These are phyloP conservation scores for Turnix velox DNA, from an alignment of 2,113 vertebrate species.

Conservation along the genomic window DNA sequence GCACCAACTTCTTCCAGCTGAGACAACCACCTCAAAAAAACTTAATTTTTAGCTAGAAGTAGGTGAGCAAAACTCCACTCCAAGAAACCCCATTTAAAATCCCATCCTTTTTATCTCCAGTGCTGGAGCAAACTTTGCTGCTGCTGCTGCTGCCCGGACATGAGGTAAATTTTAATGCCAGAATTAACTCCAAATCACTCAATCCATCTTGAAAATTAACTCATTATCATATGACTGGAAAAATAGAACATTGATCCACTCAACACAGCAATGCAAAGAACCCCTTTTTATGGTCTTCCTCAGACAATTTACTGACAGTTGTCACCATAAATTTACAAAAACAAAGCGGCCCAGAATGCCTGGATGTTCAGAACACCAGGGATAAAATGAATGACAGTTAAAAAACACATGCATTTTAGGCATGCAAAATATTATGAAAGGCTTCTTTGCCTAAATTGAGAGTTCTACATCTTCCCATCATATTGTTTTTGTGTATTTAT, in stretches of 20 bases:
- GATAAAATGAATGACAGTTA: background rate
- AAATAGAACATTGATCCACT: constrained; percentile 63
- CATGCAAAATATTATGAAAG: background rate
- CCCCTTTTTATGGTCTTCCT: constrained; percentile 50
- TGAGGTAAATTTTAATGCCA: constrained; percentile 52
- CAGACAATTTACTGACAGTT: constrained; percentile 39
- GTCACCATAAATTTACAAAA: constrained; percentile 4
- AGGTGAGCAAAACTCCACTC: background rate
- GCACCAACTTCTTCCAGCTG: background rate
- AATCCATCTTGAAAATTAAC: constrained; percentile 59
- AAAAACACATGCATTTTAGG: background rate
- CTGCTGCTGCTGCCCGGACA: background rate
- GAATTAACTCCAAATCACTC: constrained; percentile 49
- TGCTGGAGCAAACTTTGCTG: background rate
- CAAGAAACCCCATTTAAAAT: background rate
- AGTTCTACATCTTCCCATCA: background rate
- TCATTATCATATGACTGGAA: constrained; percentile 63
- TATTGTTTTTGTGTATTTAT: background rate
- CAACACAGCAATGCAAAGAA: constrained; percentile 1
- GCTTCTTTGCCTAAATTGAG: background rate
- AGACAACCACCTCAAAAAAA: background rate
- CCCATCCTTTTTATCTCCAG: background rate
- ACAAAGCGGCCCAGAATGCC: background rate
- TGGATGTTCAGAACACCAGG: background rate
- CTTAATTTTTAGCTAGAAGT: background rate